Base-by-base conservation (phyloP, 2,797 vertebrate genomes). In the Syngnathus acus region DNA sequence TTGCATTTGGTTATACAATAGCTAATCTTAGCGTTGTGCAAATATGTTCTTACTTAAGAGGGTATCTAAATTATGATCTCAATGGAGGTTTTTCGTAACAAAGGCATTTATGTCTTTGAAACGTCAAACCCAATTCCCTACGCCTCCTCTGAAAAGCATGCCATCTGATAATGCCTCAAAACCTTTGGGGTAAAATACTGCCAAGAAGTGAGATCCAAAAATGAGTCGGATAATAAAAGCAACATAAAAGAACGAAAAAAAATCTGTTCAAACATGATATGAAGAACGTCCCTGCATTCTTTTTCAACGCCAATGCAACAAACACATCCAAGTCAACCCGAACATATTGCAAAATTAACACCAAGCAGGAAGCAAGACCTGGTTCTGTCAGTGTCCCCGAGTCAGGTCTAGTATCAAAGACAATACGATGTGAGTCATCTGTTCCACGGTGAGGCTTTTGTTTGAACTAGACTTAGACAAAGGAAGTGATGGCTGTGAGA, bases 331-430 rank as follows among this genome's bases (percentile, higher is more conserved):
- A 50, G 45, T 64, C 14, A 62, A 48, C 58, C 50, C 58, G 48
- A 58, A 67, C 66, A 54, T 23, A 45, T 53, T 65, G 16, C 37
- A 11, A 21, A 51, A n/a, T 39, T 9, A 65, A 32, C 8, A 40
- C 37, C 64, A 72, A 50, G 62, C 6, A 61, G 63, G 14, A 26
- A 69, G 23, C 48, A 64, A 77, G 78, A 73, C 80, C 82, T 76
- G 76, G 78, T 78, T 87, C 73, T 82, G 82, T 84, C 82, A 79
- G 71, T 74, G 79, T 82, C 81, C 75, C 70, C n/a, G 69, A 85
- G 78, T 84, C 79, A 76, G 80, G 74, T 67, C 70, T 69, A 68
- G 62, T 76, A 80, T 86, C 76, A 85, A 87, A 83, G 72, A 76
- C 76, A 76, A 82, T 68, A 58, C 74, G 76, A 84, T 86, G 58